These are phyloP conservation scores for Notothenia rossii DNA, from an alignment of 2,113 vertebrate genomes.

Conservation along the genomic window DNA sequence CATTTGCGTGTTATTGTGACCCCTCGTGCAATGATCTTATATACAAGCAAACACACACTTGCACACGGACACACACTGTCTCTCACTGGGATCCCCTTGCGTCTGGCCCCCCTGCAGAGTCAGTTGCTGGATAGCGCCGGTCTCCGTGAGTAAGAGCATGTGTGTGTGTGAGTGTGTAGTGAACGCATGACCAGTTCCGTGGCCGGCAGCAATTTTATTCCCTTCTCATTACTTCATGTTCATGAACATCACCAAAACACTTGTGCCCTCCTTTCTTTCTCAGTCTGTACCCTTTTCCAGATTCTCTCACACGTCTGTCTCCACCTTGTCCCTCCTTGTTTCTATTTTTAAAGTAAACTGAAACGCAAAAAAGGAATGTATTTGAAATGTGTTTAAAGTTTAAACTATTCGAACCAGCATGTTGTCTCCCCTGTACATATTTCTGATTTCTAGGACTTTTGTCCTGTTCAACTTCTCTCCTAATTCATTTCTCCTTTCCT, in stretches of 20 bases:
- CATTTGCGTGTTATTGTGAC: slow-evolving; percentile 54
- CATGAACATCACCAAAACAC: slow-evolving; percentile 71
- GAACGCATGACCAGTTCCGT: slow-evolving; percentile 67
- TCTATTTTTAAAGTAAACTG: background rate
- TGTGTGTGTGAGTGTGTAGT: slow-evolving; percentile 17
- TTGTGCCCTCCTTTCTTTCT: slow-evolving; percentile 65
- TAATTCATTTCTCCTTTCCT: slow-evolving; percentile 14
- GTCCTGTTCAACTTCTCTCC: background rate
- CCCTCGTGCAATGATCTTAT: slow-evolving; percentile 35
- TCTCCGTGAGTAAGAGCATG: slow-evolving; percentile 44
- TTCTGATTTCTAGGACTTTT: slow-evolving; percentile 18
- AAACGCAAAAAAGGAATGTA: background rate
- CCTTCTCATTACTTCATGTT: slow-evolving; percentile 77
- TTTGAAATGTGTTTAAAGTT: background rate
- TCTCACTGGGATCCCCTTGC: slow-evolving; percentile 32
- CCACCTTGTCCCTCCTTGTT: background rate
- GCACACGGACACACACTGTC: slow-evolving; percentile 17
- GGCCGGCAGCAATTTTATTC: slow-evolving; percentile 68
- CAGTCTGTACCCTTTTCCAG: background rate
- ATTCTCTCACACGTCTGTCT: background rate
- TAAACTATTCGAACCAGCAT: background rate
- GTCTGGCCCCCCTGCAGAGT: slow-evolving; percentile 61
- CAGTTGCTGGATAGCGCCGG: slow-evolving; percentile 31
- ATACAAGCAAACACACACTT: slow-evolving; percentile 18
- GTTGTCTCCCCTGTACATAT: background rate